phyloP scores from a whole-genome alignment of 2,888 invertebrate genomes.

The Cosmorhoe ocellata region DNA sequence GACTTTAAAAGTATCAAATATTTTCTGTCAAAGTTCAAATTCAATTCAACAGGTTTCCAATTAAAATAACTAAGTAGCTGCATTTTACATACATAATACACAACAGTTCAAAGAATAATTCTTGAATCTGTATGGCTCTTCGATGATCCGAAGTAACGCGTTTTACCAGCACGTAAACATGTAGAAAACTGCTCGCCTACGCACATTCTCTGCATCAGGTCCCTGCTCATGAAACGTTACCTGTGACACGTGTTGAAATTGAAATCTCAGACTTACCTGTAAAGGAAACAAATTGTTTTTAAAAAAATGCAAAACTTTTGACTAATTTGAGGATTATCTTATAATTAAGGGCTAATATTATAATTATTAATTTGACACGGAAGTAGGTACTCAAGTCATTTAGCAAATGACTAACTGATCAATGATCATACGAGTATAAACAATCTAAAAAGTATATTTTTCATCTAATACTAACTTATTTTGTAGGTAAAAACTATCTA shows the following conservation, averaged over 20 bases:
- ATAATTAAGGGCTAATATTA: too few species aligned
- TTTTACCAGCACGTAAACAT: conserved; percentile 27
- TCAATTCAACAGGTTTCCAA: background rate
- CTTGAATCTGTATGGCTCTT: conserved; percentile 6
- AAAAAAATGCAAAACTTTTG: background rate
- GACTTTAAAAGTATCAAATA: too few species aligned
- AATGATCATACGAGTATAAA: too few species aligned
- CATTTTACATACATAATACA: background rate
- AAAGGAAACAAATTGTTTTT: conserved; percentile 33
- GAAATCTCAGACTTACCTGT: conserved; percentile 49
- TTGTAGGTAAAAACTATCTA: too few species aligned
- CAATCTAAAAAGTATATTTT: too few species aligned
- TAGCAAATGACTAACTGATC: too few species aligned
- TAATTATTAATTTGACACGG: too few species aligned
- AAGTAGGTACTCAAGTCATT: too few species aligned
- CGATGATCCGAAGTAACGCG: conserved; percentile 8
- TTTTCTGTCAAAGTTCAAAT: too few species aligned
- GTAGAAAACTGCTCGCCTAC: conserved; percentile 44
- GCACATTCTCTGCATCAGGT: conserved; percentile 46
- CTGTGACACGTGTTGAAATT: conserved; percentile 42
- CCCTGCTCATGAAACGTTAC: conserved; percentile 35
- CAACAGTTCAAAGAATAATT: conserved; percentile 3
- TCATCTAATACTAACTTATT: too few species aligned
- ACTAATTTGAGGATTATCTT: too few species aligned
- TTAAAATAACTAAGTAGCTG: conserved; percentile 5